Evolutionary conservation across 2,888 invertebrate genomes (phyloP).

Genomic region (Amphipoea oculea): DNA sequence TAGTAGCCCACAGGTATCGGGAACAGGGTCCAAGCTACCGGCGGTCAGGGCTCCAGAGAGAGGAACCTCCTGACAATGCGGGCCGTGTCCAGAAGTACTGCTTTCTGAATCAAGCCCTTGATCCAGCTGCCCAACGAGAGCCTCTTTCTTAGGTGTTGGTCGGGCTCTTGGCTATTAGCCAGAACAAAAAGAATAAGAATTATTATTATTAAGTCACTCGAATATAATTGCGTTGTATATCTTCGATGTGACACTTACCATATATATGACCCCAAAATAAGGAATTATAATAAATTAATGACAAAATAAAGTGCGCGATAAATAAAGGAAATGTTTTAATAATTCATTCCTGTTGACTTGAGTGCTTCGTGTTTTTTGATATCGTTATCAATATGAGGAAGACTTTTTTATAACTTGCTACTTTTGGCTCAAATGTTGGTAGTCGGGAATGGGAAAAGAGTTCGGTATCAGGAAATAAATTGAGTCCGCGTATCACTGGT

Average conservation of each 20-base stretch:
- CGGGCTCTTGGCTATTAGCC: too few relatives aligned
- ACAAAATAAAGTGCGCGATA: conserved; percentile 26
- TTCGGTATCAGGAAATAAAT: too few relatives aligned
- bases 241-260: background rate
- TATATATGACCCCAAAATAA: conserved; percentile 29
- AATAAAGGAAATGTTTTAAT: conserved; percentile 21
- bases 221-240: conserved; percentile 15
- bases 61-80: too few relatives aligned
- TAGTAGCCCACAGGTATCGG: too few relatives aligned
- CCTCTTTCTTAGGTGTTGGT: too few relatives aligned
- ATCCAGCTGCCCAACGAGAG: too few relatives aligned
- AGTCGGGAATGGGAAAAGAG: background rate
- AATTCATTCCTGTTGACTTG: conserved; percentile 21
- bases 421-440: background rate
- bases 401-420: background rate
- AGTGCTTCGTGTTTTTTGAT: conserved; percentile 16
- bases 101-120: too few relatives aligned
- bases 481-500: too few relatives aligned
- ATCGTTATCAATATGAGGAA: conserved; percentile 22
- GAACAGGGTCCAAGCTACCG: too few relatives aligned
- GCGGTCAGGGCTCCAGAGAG: too few relatives aligned
- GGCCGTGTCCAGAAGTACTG: too few relatives aligned
- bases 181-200: too few relatives aligned
- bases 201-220: background rate
- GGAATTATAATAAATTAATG: conserved; percentile 33